Conservation (phyloP, 64 coral and sea anemone genomes). For the Anthopleura sola region DNA sequence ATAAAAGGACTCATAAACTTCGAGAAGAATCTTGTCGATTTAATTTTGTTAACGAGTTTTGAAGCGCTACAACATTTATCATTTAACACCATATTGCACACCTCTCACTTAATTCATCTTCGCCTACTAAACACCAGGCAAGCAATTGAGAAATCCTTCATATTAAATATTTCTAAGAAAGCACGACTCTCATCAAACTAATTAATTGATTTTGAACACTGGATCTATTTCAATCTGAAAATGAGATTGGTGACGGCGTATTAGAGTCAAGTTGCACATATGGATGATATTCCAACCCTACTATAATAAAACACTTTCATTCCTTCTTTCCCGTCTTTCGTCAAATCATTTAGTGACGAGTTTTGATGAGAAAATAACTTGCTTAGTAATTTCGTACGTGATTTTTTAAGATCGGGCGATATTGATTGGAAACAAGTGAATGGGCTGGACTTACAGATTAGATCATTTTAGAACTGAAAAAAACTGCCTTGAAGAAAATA, state of each 20-base stretch:
- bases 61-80: background rate
- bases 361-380: background rate
- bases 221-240: slow-evolving; percentile 14
- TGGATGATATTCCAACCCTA: background rate
- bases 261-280: background rate
- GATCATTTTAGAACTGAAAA: background rate
- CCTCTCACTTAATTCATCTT: background rate
- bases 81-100: background rate
- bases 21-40: background rate
- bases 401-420: background rate
- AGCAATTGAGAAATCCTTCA: background rate
- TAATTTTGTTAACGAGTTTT: background rate
- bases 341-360: background rate
- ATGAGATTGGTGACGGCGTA: background rate
- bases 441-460: background rate
- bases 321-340: background rate
- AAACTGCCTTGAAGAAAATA: background rate
- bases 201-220: background rate
- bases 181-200: background rate
- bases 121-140: background rate
- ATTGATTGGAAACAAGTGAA: background rate
- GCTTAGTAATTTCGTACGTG: background rate
- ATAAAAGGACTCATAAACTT: background rate
- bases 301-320: background rate
- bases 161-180: background rate